Conservation (phyloP, 2,888 invertebrate genomes). For the Prosapia bicincta region DNA sequence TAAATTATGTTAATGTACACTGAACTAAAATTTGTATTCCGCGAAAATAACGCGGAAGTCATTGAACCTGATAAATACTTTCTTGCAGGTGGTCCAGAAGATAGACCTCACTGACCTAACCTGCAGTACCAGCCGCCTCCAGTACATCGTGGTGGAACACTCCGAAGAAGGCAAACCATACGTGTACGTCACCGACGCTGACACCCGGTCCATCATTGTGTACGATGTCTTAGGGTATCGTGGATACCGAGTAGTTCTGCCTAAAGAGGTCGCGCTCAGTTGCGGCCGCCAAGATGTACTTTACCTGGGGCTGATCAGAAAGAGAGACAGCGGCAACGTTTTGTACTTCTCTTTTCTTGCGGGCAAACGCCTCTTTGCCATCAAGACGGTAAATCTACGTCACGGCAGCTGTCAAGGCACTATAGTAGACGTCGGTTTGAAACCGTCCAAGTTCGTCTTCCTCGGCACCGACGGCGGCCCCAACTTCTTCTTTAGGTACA, state of each 20-base stretch:
- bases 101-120: slow-evolving; percentile 59
- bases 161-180: slow-evolving; percentile 32
- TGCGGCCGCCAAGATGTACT: slow-evolving; percentile 53
- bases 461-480: slow-evolving; percentile 5
- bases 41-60: too few relatives aligned
- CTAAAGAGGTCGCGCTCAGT: slow-evolving; percentile 39
- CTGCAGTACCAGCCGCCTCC: slow-evolving; percentile 58
- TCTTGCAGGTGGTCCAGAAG: slow-evolving; percentile 51
- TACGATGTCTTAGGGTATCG: slow-evolving; percentile 58
- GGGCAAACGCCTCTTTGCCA: slow-evolving; percentile 4
- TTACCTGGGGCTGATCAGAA: slow-evolving; percentile 54
- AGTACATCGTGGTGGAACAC: slow-evolving; percentile 67
- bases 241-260: slow-evolving; percentile 62
- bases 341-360: slow-evolving; percentile 60
- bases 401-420: neutral
- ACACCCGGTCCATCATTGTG: slow-evolving; percentile 63
- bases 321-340: slow-evolving; percentile 54
- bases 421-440: neutral
- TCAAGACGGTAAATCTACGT: slow-evolving; percentile 2
- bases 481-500: slow-evolving; percentile 13
- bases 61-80: too few relatives aligned
- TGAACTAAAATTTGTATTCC: too few relatives aligned
- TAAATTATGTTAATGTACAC: too few relatives aligned
- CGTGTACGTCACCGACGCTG: slow-evolving; percentile 64
- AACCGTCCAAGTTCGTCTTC: slow-evolving; percentile 8